Evolutionary conservation across 2,797 vertebrate species (phyloP), one percentile per base, ranked within the genome.

Genomic region (Enteromius viviparus): DNA sequence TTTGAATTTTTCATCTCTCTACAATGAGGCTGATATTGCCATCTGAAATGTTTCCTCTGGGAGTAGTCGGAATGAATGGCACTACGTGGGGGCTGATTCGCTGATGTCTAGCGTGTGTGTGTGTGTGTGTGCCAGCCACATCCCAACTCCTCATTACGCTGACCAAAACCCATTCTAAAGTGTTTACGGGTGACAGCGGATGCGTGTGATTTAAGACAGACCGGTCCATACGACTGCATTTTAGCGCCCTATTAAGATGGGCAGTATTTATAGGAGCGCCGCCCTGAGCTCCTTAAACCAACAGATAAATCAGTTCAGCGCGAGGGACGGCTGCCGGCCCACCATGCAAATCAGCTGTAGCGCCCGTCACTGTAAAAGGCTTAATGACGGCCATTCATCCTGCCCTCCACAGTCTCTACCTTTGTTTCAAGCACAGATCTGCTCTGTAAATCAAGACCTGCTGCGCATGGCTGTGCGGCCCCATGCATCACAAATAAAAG

Each of bases 261-360:
- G 76, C 81, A 88, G 85, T 88, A 93, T 94, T 94, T 93, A 94
- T 92, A 84, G 86, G 83, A 45, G 58, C 53, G 83, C 84, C 78
- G 71, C 78, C 85, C 71, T 83, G 23, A 64, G 85, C 88, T 88
- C 88, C 90, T 90, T 91, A 90, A 92, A 91, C 85, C 87, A 89
- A 87, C 88, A 87, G 81, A 92, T 92, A 91, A 91, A 92, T 92
- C 91, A 91, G 84, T 6, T 80, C 26, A 47, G 84, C 64, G 32
- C 76, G 78, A 81, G 75, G 81, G 79, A 64, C 65, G 84, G 88
- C 89, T 87, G 87, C 89, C 88, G 88, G 91, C 90, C 90, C 87
- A 87, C 90, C 91, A 93, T 94, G 92, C 90, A 94, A 94, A 94
- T 94, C 91, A 90, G 86, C 85, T 42, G 77, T 86, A 85, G 89